Percentiles rank a stretch among this genome's conserved stretches.
phyloP scores from a whole-genome alignment of 1,140 invertebrate genomes.

The Drosophila malerkotliana region DNA sequence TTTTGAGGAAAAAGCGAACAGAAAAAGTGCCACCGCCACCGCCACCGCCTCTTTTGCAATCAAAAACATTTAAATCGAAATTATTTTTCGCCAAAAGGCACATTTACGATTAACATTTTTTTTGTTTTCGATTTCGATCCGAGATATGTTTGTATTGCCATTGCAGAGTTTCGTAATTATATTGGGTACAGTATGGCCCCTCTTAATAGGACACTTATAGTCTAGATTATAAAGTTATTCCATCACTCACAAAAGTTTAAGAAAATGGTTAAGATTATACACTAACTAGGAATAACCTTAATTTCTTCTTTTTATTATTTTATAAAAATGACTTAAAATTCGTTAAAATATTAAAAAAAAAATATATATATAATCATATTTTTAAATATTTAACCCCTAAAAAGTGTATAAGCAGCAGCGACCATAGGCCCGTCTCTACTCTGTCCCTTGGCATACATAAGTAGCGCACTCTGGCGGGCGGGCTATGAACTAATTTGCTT shows the following conservation, averaged over 20 bases:
- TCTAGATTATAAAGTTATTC: too few relatives aligned
- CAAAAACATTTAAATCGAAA: conserved; percentile 74
- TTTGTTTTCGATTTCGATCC: neutral
- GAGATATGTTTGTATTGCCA: neutral
- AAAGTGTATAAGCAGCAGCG: neutral
- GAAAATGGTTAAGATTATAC: too few relatives aligned
- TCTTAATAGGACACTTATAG: too few relatives aligned
- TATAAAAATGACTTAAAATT: too few relatives aligned
- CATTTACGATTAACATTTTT: neutral
- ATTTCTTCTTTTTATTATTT: too few relatives aligned
- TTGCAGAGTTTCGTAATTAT: neutral
- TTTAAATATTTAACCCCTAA: too few relatives aligned
- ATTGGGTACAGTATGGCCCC: neutral
- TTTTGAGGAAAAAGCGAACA: neutral
- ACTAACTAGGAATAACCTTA: too few relatives aligned
- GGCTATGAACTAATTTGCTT: conserved; percentile 76
- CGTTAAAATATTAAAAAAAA: too few relatives aligned
- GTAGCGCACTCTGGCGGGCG: conserved; percentile 56
- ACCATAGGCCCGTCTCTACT: too few relatives aligned
- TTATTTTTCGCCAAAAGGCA: conserved; percentile 35
- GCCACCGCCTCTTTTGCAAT: conserved; percentile 40
- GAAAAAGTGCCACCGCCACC: conserved; percentile 24
- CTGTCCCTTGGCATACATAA: conserved; percentile 19
- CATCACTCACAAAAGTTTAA: too few relatives aligned
- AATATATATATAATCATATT: too few relatives aligned